Percentiles rank a stretch among this genome's conserved stretches.
These are phyloP conservation scores for Spondyliosoma cantharus DNA, from an alignment of 2,797 vertebrate genomes.

Conservation along the genomic window DNA sequence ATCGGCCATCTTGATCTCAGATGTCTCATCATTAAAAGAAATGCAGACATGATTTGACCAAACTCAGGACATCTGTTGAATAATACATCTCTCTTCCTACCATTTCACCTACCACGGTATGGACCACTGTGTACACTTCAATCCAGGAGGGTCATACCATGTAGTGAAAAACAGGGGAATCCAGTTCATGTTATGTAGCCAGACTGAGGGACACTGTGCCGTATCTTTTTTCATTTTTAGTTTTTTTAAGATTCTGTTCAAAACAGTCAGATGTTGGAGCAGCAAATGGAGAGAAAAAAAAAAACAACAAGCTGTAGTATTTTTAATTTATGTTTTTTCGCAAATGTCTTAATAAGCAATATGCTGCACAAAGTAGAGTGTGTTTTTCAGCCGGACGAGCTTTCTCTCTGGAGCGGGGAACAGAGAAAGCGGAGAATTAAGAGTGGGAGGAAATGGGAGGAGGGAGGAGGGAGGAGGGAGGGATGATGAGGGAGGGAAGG, in stretches of 20 bases:
- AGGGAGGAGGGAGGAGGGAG: slow-evolving; percentile 51
- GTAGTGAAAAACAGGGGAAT: slow-evolving; percentile 46
- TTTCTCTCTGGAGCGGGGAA: slow-evolving; percentile 65
- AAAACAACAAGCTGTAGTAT: slow-evolving; percentile 79
- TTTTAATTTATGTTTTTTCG: slow-evolving; percentile 84
- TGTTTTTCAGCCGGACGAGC: slow-evolving; percentile 78
- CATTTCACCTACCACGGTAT: slow-evolving; percentile 44
- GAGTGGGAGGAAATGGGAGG: slow-evolving; percentile 37
- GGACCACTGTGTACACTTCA: slow-evolving; percentile 59
- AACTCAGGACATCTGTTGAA: slow-evolving; percentile 60
- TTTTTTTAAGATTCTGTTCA: slow-evolving; percentile 69
- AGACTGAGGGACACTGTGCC: slow-evolving; percentile 83
- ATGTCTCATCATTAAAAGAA: slow-evolving; percentile 23
- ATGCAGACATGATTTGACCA: slow-evolving; percentile 43
- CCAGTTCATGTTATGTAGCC: slow-evolving; percentile 69
- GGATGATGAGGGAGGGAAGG: slow-evolving; percentile 54
- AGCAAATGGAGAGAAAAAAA: slow-evolving; percentile 48
- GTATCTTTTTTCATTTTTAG: slow-evolving; percentile 45
- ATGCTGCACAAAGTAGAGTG: slow-evolving; percentile 85
- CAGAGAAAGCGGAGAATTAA: slow-evolving; percentile 49
- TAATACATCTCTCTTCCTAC: slow-evolving; percentile 28
- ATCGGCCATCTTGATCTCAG: slow-evolving; percentile 18
- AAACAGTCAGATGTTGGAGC: slow-evolving; percentile 66
- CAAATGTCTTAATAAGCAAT: slow-evolving; percentile 88
- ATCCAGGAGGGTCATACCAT: slow-evolving; percentile 39